A percentile compares a stretch with the other conserved stretches of the same genome.
Conservation (phyloP, 2,888 invertebrate species). For the Isotomurus palustris region DNA sequence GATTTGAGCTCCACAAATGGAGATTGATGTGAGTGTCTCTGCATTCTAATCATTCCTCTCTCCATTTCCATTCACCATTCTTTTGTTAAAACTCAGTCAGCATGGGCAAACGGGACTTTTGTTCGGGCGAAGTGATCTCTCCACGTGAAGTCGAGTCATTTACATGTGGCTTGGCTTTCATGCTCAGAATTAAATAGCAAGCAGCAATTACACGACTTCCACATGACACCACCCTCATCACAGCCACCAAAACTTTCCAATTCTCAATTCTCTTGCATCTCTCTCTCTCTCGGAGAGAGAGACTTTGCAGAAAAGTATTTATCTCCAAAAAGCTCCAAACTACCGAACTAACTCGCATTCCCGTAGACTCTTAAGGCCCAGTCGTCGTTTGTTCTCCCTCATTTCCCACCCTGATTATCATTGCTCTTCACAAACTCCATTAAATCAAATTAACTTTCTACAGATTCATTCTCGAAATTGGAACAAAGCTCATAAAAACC, state of each 20-base stretch:
- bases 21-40: conserved; percentile 44
- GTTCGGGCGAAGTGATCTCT: too few relatives aligned
- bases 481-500: too few relatives aligned
- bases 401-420: background rate
- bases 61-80: background rate
- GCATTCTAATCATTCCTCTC: conserved; percentile 42
- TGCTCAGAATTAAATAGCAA: background rate
- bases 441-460: too few relatives aligned
- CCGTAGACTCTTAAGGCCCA: too few relatives aligned
- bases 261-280: background rate
- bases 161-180: conserved; percentile 1
- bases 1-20: too few relatives aligned
- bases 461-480: too few relatives aligned
- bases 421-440: background rate
- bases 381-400: too few relatives aligned
- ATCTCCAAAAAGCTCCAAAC: too few relatives aligned
- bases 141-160: background rate
- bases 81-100: too few relatives aligned
- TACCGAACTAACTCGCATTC: too few relatives aligned
- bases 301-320: background rate
- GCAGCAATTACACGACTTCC: background rate
- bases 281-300: background rate
- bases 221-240: background rate
- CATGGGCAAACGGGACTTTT: too few relatives aligned
- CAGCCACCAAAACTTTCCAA: background rate